Evolutionary conservation across 2,888 invertebrate genomes (phyloP), one percentile per base, ranked within the genome.

Genomic region (Platycnemis pennipes): DNA sequence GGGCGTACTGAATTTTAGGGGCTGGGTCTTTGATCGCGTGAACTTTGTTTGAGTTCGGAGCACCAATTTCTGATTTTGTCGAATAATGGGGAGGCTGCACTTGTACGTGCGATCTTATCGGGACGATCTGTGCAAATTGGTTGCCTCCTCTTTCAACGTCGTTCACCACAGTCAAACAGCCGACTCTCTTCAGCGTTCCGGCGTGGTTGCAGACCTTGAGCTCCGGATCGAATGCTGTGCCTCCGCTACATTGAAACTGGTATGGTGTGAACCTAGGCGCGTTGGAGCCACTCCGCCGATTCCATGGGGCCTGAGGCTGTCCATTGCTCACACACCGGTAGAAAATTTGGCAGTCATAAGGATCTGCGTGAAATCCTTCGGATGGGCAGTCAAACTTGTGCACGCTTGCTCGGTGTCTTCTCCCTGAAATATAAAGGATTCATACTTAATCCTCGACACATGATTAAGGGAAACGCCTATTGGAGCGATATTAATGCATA

Each of bases 221-320:
- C 46, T 97, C 97, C 77, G 97, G 97, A 95, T 98, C 98, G 96
- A 98, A 98, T 46, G 98, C 97, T 1, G 98, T 98, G 26, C 98
- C 98, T 69, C 97, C 97, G 37, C 97, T 98, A 96, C 98, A 98
- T 96, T 97, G 97, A 96, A 98, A 98, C 97, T 97, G 97, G 94
- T 97, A 98, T 26, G 97, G 97, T 13, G 97, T 97, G 95, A 97
- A 97, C 95, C 96, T 97, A 87, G 97, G 97, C 94, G 96, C 96
- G 56, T 91, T 49, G 37, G 13, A 44, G 22, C n/a, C 45, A 4
- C 46, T 31, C 63, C 44, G 44, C n/a, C 91, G 56, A n/a, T 91
- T 91, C 91, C 63, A 91, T 63, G n/a, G 56, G 13, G 91, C 91
- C 26, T 44, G 44, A 42, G 91, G 97, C 94, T 97, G 97, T 85